Evolutionary conservation across 2,113 vertebrate species (phyloP), one percentile per base, ranked within the genome.

Genomic region (Charadrius vociferus): DNA sequence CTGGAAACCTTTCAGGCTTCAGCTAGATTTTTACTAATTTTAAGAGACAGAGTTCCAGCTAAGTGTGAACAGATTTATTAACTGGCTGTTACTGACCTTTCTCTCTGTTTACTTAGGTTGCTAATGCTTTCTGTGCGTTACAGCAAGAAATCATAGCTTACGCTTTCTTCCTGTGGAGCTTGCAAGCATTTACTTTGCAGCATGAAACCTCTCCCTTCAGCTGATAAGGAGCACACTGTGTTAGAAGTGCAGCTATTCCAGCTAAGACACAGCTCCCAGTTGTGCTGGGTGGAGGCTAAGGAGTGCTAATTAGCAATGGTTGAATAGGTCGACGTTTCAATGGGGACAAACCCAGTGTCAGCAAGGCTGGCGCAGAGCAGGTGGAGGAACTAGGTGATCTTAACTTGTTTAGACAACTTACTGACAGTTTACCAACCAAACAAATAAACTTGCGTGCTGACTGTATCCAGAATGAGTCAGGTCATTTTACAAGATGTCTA

Each of bases 321-420:
- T 73, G 55, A 36, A 5, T 5, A 16, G 34, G 30, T 19, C 52
- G 21, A 8, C 0, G 1, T 26, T 49, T 34, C 45, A 13, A 0
- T 0, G 29, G 41, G 43, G 47, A 39, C 45, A 13, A 88, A 32
- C 58, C 41, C 37, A 5, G 41, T 0, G 7, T 4, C 36, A 70
- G 72, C 47, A 12, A 26, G 81, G 68, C 72, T 86, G 90, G 52
- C 29, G 6, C 4, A 1, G 61, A 47, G 62, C 77, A 79, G 86
- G 36, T 56, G 47, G 56, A 75, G 81, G 65, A 65, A 27, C 70
- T 32, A 8, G 70, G 4, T 79, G 61, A 67, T 82, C 39, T 39
- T 36, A 16, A 34, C 11, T 36, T 87, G 53, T 93, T 97, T 49
- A 89, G 89, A 75, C 92, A 96, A 75, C 73, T 65, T 59, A 10